These are phyloP conservation scores for Neomorphus geoffroyi DNA, from an alignment of 2,797 vertebrate genomes.

Conservation along the genomic window DNA sequence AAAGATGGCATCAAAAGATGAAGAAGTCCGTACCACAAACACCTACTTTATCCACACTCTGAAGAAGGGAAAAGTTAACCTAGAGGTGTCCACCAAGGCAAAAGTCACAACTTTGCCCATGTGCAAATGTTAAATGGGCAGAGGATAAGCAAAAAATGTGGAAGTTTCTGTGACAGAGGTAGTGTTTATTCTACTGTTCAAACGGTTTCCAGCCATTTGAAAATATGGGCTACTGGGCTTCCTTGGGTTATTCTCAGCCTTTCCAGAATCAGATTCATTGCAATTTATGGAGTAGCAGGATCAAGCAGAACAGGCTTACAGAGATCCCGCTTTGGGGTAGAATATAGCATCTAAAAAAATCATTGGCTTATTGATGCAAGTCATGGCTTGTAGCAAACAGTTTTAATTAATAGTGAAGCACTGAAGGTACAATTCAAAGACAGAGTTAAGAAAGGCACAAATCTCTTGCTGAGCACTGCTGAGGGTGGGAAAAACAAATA, in stretches of 20 bases:
- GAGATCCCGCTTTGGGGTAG: background rate
- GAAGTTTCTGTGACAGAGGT: background rate
- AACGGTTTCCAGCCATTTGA: background rate
- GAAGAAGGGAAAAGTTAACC: background rate
- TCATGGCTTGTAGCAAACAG: background rate
- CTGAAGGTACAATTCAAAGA: background rate
- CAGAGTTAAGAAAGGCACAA: background rate
- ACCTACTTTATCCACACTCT: background rate
- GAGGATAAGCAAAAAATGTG: background rate
- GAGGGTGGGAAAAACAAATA: constrained; percentile 6
- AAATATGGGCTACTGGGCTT: background rate
- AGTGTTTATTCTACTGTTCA: background rate
- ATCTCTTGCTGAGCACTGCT: background rate
- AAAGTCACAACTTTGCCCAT: background rate
- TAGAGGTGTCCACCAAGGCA: background rate
- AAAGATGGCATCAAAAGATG: background rate
- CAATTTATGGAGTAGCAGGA: background rate
- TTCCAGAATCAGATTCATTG: background rate
- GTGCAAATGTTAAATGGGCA: background rate
- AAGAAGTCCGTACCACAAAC: background rate
- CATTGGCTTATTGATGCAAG: background rate
- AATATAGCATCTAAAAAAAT: background rate
- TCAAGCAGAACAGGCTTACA: background rate
- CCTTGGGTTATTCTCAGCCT: background rate
- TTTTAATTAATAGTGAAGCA: background rate